Base-by-base conservation (phyloP, 2,113 vertebrate species). In the Engraulis encrasicolus region DNA sequence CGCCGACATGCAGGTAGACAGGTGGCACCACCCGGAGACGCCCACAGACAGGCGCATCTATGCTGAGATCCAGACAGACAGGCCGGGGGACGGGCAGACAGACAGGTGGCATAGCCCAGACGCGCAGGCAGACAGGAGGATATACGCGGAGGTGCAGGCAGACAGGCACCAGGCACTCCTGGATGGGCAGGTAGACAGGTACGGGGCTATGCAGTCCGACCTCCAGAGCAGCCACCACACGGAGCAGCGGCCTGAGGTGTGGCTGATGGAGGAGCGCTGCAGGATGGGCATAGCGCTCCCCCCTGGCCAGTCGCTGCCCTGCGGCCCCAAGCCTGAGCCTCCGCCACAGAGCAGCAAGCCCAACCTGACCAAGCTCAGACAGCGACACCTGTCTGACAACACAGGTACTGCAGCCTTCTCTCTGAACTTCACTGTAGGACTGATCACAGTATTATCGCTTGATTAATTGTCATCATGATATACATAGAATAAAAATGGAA, bases 331-430 rank as follows among this genome's bases (percentile, higher is more conserved):
- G 84, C 93, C 93, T 0, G 91, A 94, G 31, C 93, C 91, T 0
- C 93, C 93, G 27, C 90, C 92, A 19, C 94, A 95, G 90, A 90
- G 85, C 90, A 81, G 50, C 88, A 95, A 95, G 48, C 93, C 94
- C 74, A 93, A 87, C 82, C 86, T 94, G 88, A 82, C 74, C 52
- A 90, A 50, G 23, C 90, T 92, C 86, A 93, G 92, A 78, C 94
- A 94, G 92, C 90, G 91, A 89, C 94, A 93, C 79, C 93, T 94
- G 90, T 92, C 93, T 93, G 94, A 93, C 58, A 92, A 88, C 85
- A 87, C 91, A 82, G 94, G 94, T 95, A 95, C 86, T 92, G 87
- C 89, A 86, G 0, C 31, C 23, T 50, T 15, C 49, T 50, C 14
- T 74, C 19, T 11, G 31, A 50, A 27, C 11, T 38, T 84, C 31